These are phyloP conservation scores for Syngnathoides biaculeatus DNA, from an alignment of 2,113 vertebrate genomes.

Conservation along the genomic window DNA sequence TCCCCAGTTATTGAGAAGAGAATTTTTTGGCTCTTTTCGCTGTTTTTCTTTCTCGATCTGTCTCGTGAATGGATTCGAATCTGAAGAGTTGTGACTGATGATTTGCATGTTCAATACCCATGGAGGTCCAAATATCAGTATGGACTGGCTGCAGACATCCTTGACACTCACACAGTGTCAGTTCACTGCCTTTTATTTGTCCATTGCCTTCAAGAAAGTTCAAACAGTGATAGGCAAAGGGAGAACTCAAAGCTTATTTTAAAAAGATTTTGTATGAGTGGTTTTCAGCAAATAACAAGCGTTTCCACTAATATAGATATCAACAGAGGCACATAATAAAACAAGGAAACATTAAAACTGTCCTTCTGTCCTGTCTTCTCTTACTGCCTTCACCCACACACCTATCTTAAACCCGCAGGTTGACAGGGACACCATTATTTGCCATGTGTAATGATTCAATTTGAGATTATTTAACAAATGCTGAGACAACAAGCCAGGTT, in stretches of 20 bases:
- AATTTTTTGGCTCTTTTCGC: conserved; percentile 21
- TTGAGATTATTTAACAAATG: conserved; percentile 60
- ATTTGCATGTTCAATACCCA: neutral
- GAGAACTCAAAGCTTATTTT: conserved; percentile 4
- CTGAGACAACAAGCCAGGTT: conserved; percentile 40
- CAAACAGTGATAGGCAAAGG: neutral
- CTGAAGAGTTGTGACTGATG: neutral
- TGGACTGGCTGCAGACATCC: neutral
- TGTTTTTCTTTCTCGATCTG: neutral
- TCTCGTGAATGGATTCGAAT: neutral
- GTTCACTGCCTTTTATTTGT: neutral
- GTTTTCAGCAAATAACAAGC: neutral
- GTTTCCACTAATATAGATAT: too few species aligned
- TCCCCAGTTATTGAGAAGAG: conserved; percentile 36
- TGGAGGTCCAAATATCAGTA: neutral
- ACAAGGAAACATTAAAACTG: too few species aligned
- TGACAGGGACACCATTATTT: conserved; percentile 55
- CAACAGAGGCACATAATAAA: too few species aligned
- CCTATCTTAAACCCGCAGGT: conserved; percentile 8
- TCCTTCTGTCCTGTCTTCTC: too few species aligned
- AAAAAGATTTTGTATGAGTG: neutral
- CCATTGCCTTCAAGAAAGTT: neutral
- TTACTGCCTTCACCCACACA: too few species aligned
- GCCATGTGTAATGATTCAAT: conserved; percentile 63
- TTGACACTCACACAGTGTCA: neutral